Conservation (phyloP, 2,888 invertebrate genomes). For the Malachius bipustulatus region DNA sequence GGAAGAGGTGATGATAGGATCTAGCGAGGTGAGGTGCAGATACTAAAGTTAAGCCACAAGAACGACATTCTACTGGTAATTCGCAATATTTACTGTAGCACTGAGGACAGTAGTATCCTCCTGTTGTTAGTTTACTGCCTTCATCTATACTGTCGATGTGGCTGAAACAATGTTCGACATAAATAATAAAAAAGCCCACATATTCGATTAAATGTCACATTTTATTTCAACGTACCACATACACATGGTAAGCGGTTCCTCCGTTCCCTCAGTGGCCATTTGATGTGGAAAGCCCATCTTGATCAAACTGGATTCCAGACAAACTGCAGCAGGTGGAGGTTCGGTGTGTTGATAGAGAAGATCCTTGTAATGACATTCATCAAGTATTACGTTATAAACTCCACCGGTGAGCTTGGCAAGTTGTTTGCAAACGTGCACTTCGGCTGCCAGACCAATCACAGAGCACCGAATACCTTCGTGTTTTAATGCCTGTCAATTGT, state of each 20-base stretch:
- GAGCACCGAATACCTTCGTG: conserved; percentile 80
- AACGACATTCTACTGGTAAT: conserved; percentile 91
- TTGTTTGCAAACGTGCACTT: conserved; percentile 81
- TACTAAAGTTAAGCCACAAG: conserved; percentile 90
- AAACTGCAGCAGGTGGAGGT: conserved; percentile 60
- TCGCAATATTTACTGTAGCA: conserved; percentile 97
- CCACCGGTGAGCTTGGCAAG: conserved; percentile 81
- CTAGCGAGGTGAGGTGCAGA: conserved; percentile 96
- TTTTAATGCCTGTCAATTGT: conserved; percentile 50
- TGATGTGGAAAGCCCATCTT: conserved; percentile 97
- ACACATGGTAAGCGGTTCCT: conserved; percentile 69
- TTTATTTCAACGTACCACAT: conserved; percentile 70
- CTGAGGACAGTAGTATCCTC: conserved; percentile 85
- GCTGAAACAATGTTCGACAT: conserved; percentile 48
- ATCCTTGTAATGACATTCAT: conserved; percentile 65
- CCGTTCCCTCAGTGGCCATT: conserved; percentile 43
- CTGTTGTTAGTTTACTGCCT: conserved; percentile 54
- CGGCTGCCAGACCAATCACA: conserved; percentile 90
- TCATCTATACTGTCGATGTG: conserved; percentile 69
- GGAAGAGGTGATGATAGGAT: conserved; percentile 95
- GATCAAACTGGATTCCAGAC: conserved; percentile 65
- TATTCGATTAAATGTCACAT: too few relatives aligned
- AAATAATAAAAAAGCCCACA: too few relatives aligned
- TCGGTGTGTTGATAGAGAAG: conserved; percentile 53
- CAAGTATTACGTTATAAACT: conserved; percentile 73